Evolutionary conservation across 2,888 invertebrate species (phyloP).

Genomic region (Amiota minor): DNA sequence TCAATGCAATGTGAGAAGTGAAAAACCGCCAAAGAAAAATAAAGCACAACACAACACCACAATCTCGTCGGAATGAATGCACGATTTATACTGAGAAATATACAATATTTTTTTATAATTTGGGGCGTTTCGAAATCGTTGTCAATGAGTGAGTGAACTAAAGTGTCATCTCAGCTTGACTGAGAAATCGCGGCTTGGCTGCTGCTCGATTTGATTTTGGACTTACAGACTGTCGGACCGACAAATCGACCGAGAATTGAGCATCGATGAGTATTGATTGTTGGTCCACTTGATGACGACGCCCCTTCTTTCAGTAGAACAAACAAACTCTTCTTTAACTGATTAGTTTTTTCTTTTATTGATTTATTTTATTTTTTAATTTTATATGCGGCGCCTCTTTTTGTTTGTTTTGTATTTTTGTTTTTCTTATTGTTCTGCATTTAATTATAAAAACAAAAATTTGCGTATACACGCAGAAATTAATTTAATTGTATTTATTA

Average conservation of each 20-base stretch:
- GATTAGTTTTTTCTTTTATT: background rate
- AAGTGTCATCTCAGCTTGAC: conserved; percentile 29
- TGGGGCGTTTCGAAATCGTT: conserved; percentile 59
- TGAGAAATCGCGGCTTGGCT: background rate
- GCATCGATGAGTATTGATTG: background rate
- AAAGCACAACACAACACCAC: background rate
- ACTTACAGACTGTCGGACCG: background rate
- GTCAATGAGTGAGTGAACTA: conserved; percentile 5
- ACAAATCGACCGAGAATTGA: background rate
- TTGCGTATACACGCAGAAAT: background rate
- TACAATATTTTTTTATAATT: conserved; percentile 42
- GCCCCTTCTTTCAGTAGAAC: background rate
- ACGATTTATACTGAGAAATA: conserved; percentile 16
- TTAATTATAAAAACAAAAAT: background rate
- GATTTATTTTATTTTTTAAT: no score
- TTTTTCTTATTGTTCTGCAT: background rate
- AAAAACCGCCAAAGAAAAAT: no score
- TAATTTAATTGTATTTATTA: no score
- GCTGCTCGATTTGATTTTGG: background rate
- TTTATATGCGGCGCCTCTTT: background rate
- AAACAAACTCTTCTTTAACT: background rate
- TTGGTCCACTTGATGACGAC: background rate
- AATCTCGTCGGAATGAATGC: conserved; percentile 4
- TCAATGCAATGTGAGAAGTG: conserved; percentile 6
- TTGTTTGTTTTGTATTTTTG: background rate